phyloP scores from a whole-genome alignment of 2,888 invertebrate species.

The Rhagophthalmus giganteus region DNA sequence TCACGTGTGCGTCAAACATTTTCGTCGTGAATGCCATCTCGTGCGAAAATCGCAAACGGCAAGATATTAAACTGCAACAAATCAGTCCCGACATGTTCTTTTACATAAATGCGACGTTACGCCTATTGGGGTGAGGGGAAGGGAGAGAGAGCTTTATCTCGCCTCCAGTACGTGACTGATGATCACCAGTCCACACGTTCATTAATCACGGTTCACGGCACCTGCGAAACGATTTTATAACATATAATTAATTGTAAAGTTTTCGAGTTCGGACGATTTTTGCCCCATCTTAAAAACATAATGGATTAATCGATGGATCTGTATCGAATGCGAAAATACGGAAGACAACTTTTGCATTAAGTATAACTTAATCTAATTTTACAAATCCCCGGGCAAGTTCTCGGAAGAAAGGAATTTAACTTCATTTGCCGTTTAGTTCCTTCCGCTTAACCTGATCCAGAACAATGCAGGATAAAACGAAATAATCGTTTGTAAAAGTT shows the following conservation, averaged over 20 bases:
- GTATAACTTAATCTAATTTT: background rate
- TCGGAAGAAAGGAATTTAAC: background rate
- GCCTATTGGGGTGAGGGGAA: slow-evolving; percentile 26
- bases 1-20: background rate
- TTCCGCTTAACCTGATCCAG: slow-evolving; percentile 2
- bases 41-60: background rate
- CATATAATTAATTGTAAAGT: slow-evolving; percentile 31
- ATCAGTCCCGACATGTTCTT: slow-evolving; percentile 16
- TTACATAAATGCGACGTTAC: slow-evolving; percentile 22
- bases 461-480: slow-evolving; percentile 25
- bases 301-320: background rate
- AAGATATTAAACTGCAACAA: slow-evolving; percentile 9
- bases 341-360: background rate
- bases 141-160: slow-evolving; percentile 24
- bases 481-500: slow-evolving; percentile 30
- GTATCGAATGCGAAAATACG: background rate
- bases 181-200: slow-evolving; percentile 26
- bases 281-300: background rate
- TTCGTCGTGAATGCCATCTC: background rate
- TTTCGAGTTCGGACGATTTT: slow-evolving; percentile 12
- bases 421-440: slow-evolving; percentile 1
- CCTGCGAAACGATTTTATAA: slow-evolving; percentile 24
- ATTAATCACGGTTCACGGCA: slow-evolving; percentile 30
- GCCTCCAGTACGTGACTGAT: slow-evolving; percentile 29
- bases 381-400: background rate